Evolutionary conservation across 2,113 vertebrate genomes (phyloP), one percentile per base, ranked within the genome.

Genomic region (Lampris incognitus): DNA sequence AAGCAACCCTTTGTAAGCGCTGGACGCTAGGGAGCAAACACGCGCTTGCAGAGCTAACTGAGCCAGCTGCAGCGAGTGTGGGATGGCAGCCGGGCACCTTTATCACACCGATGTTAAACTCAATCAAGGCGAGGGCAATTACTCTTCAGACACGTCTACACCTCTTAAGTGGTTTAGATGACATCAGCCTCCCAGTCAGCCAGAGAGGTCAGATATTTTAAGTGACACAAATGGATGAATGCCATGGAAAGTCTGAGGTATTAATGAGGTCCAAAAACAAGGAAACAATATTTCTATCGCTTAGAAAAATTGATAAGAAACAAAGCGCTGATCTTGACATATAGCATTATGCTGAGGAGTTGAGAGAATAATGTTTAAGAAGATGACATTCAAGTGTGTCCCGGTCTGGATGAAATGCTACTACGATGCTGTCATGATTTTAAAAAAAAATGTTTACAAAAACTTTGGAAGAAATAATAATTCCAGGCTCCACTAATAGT

Each of bases 161-260:
- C 67, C 78, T 73, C 72, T 8, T 77, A 87, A 83, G 59, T 61
- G 79, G 74, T 69, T 82, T 49, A 69, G 59, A 82, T 93, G 88
- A 92, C 90, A 82, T 92, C 86, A 91, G 58, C 72, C 60, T 64
- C 75, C 83, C 66, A 50, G 70, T 51, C 5, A 6, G 77, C 71
- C 70, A 58, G 74, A 52, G 66, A 84, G 65, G 66, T 78, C 81
- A 84, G 76, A 85, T 85, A 85, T 85, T 88, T 87, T 76, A 79
- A 72, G 78, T 55, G 72, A 74, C 72, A 54, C 46, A 52, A 69
- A 38, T 64, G 77, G 69, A 82, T 58, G 64, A 72, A 74, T 70
- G 74, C 57, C 79, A 74, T 80, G 85, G 83, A 91, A 86, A 78
- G 10, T 81, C 50, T 76, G 55, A 46, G 68, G 66, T 60, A 58